Evolutionary conservation across 2,797 vertebrate genomes (phyloP).

Genomic region (Carcharodon carcharias): DNA sequence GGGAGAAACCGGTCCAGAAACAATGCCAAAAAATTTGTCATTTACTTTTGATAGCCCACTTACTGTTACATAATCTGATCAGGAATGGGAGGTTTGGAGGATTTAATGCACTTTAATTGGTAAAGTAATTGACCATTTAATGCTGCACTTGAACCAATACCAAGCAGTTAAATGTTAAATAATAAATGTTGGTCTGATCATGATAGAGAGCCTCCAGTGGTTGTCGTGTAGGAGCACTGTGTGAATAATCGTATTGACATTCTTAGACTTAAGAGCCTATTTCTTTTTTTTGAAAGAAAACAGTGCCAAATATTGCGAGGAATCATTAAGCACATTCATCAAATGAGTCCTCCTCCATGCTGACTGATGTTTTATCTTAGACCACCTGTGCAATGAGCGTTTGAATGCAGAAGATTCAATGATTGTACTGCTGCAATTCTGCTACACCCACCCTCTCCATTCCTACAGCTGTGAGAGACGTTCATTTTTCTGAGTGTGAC

Average conservation of each 20-base stretch:
- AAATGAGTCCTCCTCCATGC: neutral
- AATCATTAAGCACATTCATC: neutral
- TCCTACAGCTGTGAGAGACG: neutral
- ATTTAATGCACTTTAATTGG: constrained; percentile 18
- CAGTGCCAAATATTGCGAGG: neutral
- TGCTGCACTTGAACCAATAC: neutral
- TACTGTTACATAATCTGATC: neutral
- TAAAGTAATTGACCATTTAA: constrained; percentile 22
- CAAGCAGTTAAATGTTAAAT: neutral
- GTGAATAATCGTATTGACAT: neutral
- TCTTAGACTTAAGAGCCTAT: neutral
- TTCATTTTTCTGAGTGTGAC: neutral
- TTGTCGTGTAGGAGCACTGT: neutral
- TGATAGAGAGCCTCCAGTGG: neutral
- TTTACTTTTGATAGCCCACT: neutral
- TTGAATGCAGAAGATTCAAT: neutral
- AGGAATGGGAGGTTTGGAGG: neutral
- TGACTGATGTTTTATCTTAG: neutral
- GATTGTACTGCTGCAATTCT: neutral
- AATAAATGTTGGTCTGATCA: neutral
- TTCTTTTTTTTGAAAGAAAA: neutral
- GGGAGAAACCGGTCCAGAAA: neutral
- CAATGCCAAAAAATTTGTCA: neutral
- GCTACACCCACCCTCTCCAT: neutral
- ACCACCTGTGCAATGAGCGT: neutral